Percentiles rank a stretch among this genome's conserved stretches.
Evolutionary conservation across 2,113 vertebrate species (phyloP).

Genomic region (Siniperca knerii): DNA sequence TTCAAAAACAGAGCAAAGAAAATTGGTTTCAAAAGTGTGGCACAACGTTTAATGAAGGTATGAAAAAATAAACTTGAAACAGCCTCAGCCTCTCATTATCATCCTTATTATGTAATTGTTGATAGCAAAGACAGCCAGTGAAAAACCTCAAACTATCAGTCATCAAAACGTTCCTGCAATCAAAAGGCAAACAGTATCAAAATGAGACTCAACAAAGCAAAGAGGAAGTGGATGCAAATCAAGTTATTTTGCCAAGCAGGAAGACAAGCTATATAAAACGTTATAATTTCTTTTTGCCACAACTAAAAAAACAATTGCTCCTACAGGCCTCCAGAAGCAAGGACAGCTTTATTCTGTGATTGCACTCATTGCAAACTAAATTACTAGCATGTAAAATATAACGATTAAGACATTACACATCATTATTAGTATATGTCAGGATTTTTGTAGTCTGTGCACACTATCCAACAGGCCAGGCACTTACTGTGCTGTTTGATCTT

Average conservation of each 20-base stretch:
- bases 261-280: not conserved
- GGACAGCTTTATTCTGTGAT: not conserved
- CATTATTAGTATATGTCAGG: slow-evolving; percentile 17
- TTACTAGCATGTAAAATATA: not conserved
- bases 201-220: not conserved
- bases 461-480: slow-evolving; percentile 53
- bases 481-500: slow-evolving; percentile 72
- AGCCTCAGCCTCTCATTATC: not conserved
- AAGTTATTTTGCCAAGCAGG: not conserved
- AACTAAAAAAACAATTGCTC: not conserved
- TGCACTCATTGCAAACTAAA: not conserved
- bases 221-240: not conserved
- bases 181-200: not conserved
- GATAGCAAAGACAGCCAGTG: not conserved
- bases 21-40: not conserved
- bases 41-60: not conserved
- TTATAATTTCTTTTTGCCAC: not conserved
- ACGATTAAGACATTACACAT: not conserved
- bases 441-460: slow-evolving; percentile 45
- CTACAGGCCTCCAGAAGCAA: not conserved
- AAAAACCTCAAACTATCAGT: not conserved
- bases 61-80: not conserved
- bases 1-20: not conserved
- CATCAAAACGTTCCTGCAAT: not conserved
- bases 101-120: not conserved